Evolutionary conservation across 2,113 vertebrate genomes (phyloP).

Genomic region (Atherinomorus stipes): DNA sequence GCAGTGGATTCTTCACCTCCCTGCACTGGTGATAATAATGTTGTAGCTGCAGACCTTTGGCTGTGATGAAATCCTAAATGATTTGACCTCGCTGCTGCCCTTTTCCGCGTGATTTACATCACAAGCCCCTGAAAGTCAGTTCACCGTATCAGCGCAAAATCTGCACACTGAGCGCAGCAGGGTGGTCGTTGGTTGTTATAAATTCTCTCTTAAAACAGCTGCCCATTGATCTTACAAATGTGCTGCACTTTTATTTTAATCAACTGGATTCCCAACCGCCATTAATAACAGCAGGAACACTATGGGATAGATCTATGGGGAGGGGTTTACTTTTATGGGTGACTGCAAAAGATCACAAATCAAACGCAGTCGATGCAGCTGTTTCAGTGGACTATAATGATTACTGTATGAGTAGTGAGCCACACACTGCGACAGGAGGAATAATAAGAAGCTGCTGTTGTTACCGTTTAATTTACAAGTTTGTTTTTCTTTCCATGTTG

Average conservation of each 20-base stretch:
- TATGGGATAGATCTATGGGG: constrained; percentile 35
- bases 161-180: constrained; percentile 57
- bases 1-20: constrained; percentile 15
- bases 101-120: constrained; percentile 63
- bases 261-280: constrained; percentile 45
- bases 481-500: background rate
- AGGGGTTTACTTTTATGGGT: constrained; percentile 44
- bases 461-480: background rate
- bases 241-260: constrained; percentile 59
- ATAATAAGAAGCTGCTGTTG: constrained; percentile 7
- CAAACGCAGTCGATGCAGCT: constrained; percentile 60
- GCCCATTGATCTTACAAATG: constrained; percentile 59
- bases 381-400: constrained; percentile 57
- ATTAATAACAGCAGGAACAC: constrained; percentile 61
- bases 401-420: constrained; percentile 35
- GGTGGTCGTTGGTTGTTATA: constrained; percentile 43
- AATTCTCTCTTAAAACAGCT: constrained; percentile 66
- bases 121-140: constrained; percentile 41
- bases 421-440: background rate
- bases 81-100: constrained; percentile 53
- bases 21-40: constrained; percentile 42
- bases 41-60: constrained; percentile 36
- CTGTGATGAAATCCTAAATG: constrained; percentile 65
- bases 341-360: constrained; percentile 66
- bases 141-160: constrained; percentile 57